Percentiles rank a stretch among this genome's conserved stretches.
phyloP scores from a whole-genome alignment of 2,888 invertebrate species.

The Bellardia pandia region DNA sequence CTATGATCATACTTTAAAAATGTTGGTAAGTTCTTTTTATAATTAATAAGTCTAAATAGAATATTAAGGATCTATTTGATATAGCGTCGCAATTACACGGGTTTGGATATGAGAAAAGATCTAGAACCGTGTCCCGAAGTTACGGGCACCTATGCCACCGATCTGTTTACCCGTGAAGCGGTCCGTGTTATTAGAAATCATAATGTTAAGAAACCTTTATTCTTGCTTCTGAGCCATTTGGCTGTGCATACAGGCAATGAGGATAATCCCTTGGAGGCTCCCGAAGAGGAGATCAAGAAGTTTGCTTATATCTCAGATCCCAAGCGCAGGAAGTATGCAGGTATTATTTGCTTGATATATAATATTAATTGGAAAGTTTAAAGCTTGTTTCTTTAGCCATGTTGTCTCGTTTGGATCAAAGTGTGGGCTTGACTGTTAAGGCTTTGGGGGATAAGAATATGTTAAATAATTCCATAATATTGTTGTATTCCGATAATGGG shows the following conservation, averaged over 20 bases:
- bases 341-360: slow-evolving; percentile 81
- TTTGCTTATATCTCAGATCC: slow-evolving; percentile 88
- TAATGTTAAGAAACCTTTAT: slow-evolving; percentile 87
- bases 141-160: slow-evolving; percentile 88
- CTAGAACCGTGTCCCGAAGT: slow-evolving; percentile 85
- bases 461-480: slow-evolving; percentile 92
- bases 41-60: too few species aligned
- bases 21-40: slow-evolving; percentile 80
- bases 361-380: not conserved
- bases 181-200: slow-evolving; percentile 87
- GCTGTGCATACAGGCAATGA: slow-evolving; percentile 92
- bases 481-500: slow-evolving; percentile 96
- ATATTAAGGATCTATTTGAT: too few species aligned
- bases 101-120: slow-evolving; percentile 85
- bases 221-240: slow-evolving; percentile 91
- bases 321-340: slow-evolving; percentile 89
- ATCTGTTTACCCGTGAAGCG: slow-evolving; percentile 88
- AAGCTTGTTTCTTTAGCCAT: slow-evolving; percentile 86
- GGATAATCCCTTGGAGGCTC: slow-evolving; percentile 89
- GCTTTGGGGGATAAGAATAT: slow-evolving; percentile 88
- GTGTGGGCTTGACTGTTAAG: slow-evolving; percentile 90
- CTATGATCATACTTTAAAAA: slow-evolving; percentile 87
- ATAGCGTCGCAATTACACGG: slow-evolving; percentile 80
- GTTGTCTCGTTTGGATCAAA: slow-evolving; percentile 93
- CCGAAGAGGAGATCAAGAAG: slow-evolving; percentile 88